Percentiles rank a stretch among this genome's conserved stretches.
phyloP scores from a whole-genome alignment of 1,140 invertebrate species.

The Dolichoris vasculosae region DNA sequence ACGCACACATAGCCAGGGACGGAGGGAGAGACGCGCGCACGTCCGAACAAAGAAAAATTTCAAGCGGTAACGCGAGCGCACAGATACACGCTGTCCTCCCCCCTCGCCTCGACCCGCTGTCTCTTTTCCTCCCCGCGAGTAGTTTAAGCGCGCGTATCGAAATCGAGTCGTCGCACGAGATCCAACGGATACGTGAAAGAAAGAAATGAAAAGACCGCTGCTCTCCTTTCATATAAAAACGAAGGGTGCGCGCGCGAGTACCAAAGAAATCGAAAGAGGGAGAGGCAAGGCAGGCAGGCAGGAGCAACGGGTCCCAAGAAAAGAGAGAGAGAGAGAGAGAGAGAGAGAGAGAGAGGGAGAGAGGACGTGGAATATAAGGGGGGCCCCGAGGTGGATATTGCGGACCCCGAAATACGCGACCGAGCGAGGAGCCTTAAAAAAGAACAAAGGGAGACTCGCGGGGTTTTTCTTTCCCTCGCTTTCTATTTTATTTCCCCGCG shows the following conservation, averaged over 20 bases:
- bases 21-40: too few relatives aligned
- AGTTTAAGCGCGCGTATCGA: slow-evolving; percentile 56
- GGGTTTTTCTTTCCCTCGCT: slow-evolving; percentile 42
- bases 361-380: neutral
- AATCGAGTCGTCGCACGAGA: slow-evolving; percentile 46
- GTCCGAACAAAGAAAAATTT: slow-evolving; percentile 46
- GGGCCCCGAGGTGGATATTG: neutral
- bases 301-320: slow-evolving; percentile 10
- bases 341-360: neutral
- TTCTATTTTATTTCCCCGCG: slow-evolving; percentile 37
- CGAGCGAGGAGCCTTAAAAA: slow-evolving; percentile 28
- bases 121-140: slow-evolving; percentile 35
- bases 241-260: slow-evolving; percentile 25
- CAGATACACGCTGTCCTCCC: neutral
- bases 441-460: slow-evolving; percentile 34
- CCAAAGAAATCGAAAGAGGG: slow-evolving; percentile 5
- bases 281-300: neutral
- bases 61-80: slow-evolving; percentile 16
- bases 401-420: slow-evolving; percentile 11
- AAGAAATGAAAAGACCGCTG: slow-evolving; percentile 53
- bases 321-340: slow-evolving; percentile 47
- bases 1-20: slow-evolving; percentile 41
- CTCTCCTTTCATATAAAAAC: slow-evolving; percentile 47
- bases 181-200: slow-evolving; percentile 52
- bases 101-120: slow-evolving; percentile 17